phyloP scores from a whole-genome alignment of 2,113 vertebrate species.

The Oceanites oceanicus region DNA sequence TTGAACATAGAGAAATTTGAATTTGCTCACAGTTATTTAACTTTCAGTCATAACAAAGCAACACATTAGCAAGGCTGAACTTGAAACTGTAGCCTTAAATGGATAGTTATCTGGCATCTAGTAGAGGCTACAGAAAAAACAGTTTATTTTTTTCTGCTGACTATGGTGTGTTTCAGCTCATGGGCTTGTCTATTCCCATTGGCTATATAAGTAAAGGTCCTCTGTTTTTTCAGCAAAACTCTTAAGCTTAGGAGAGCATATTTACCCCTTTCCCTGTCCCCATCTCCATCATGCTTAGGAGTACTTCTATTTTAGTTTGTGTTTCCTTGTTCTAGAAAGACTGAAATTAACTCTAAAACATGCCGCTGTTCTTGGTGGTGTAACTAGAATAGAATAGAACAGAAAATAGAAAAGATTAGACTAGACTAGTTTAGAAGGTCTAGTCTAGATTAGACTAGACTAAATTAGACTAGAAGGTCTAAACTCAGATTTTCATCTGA shows the following conservation, averaged over 20 bases:
- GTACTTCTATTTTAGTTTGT: neutral
- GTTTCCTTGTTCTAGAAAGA: neutral
- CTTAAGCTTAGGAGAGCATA: neutral
- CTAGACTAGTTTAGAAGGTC: neutral
- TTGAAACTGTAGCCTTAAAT: neutral
- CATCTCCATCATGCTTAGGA: neutral
- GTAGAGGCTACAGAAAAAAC: neutral
- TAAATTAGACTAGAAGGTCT: neutral
- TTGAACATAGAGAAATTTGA: neutral
- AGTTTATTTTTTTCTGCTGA: neutral
- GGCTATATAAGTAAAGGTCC: neutral
- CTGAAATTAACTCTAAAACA: neutral
- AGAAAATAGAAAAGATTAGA: neutral
- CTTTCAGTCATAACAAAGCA: neutral
- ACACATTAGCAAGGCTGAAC: neutral
- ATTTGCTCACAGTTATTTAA: neutral
- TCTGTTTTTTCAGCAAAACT: neutral
- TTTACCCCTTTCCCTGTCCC: neutral
- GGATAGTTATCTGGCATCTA: neutral
- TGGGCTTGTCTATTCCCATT: neutral
- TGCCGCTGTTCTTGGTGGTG: neutral
- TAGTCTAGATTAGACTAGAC: neutral
- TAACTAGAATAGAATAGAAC: neutral
- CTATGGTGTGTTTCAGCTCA: neutral
- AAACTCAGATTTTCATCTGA: neutral